Conservation (phyloP, 2,888 invertebrate species). For the Sinhomidia bicolor region DNA sequence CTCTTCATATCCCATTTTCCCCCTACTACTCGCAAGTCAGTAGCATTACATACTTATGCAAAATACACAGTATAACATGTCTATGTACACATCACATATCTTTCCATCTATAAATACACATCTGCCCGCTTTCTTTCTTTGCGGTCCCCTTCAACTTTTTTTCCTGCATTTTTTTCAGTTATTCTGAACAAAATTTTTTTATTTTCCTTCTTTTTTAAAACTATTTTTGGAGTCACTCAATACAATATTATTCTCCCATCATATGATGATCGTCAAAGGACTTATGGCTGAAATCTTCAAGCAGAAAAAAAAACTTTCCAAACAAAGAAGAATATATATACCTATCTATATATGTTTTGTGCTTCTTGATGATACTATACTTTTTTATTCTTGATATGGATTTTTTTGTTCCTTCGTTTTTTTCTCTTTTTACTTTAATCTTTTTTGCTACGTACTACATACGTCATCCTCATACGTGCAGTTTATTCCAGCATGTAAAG, state of each 20-base stretch:
- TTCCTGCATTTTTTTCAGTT: background rate
- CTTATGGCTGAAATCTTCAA: background rate
- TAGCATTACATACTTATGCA: conserved; percentile 54
- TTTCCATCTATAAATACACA: too few relatives aligned
- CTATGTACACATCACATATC: too few relatives aligned
- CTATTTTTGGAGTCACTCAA: background rate
- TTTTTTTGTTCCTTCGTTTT: background rate
- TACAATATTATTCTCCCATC: background rate
- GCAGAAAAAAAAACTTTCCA: background rate
- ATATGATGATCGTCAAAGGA: background rate
- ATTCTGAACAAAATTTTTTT: background rate
- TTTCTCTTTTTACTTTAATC: background rate
- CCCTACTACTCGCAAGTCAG: too few relatives aligned
- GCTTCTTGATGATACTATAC: too few relatives aligned
- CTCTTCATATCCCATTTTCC: conserved; percentile 26
- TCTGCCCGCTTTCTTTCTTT: background rate
- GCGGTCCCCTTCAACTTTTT: background rate
- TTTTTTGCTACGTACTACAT: background rate
- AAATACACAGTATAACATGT: too few relatives aligned
- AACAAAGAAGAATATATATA: background rate
- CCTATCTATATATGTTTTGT: too few relatives aligned
- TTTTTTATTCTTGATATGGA: background rate
- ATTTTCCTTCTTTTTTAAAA: background rate
- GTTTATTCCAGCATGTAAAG: background rate
- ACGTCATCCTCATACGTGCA: background rate